Conservation (phyloP, 2,888 invertebrate genomes). For the Parthenolecanium corni region DNA sequence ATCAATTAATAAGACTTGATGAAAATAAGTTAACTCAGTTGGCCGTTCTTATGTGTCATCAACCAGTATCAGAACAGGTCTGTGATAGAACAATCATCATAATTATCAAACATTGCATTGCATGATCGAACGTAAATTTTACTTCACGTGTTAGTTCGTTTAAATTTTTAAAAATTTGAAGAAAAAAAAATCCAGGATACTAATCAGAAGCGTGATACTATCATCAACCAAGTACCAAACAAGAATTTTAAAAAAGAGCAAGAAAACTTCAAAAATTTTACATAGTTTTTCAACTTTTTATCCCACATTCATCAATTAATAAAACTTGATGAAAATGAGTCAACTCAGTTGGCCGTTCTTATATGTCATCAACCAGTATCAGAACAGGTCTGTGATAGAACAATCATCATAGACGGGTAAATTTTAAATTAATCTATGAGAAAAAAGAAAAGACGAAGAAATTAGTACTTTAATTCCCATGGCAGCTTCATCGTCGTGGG, state of each 20-base stretch:
- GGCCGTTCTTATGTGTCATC: conserved; percentile 37
- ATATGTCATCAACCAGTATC: conserved; percentile 35
- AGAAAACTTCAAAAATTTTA: not conserved
- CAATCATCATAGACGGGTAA: not conserved
- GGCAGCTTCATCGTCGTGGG: conserved; percentile 90
- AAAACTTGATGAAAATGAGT: too few species aligned
- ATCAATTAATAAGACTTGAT: not conserved
- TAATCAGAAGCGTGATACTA: too few species aligned
- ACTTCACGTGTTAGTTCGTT: too few species aligned
- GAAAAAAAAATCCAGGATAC: too few species aligned
- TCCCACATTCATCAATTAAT: not conserved
- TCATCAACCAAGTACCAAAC: not conserved
- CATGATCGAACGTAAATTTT: too few species aligned
- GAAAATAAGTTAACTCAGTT: conserved; percentile 35
- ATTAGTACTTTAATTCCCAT: conserved; percentile 61
- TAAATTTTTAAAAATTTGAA: too few species aligned
- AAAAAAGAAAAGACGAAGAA: not conserved
- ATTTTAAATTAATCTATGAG: not conserved
- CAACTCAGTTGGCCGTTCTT: conserved; percentile 16
- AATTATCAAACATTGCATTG: not conserved
- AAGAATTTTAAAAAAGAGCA: too few species aligned
- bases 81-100: conserved; percentile 39
- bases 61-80: conserved; percentile 38
- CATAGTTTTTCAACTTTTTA: not conserved
- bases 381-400: conserved; percentile 39